Base-by-base conservation (phyloP, 2,113 vertebrate species). In the Mesocricetus auratus region DNA sequence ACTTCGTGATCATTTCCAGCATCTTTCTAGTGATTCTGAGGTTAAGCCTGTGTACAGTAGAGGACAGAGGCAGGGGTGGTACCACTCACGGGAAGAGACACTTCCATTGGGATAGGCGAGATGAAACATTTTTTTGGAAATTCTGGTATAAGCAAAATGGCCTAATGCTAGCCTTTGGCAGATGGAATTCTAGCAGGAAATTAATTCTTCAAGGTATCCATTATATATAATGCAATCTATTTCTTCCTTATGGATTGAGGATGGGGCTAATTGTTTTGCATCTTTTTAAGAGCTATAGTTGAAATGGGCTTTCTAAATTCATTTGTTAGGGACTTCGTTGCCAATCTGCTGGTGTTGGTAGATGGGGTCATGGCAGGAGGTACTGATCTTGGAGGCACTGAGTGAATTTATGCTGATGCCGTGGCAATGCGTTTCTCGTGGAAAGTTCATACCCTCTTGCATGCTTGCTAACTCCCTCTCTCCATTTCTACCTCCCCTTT, bases 201-300 rank as follows among this genome's bases (percentile, higher is more conserved):
- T 87, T n/a, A 12, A 29, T 62, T 19, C 19, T 45, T 33, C 53
- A 77, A 82, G 73, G 60, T 0, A 33, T 19, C 68, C 24, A 29
- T 7, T 22, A 62, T 8, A 29, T 0, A 1, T 16, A 53, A 42
- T 1, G 24, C 4, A 42, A 16, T 60, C 42, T 3, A n/a, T 58
- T 69, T 86, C 50, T 77, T 58, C 36, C 66, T 62, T 39, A 7
- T 3, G 5, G 12, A 39, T 39, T 69, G 10, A 64, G 42, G 86
- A 71, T 5, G 15, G 24, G 31, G 33, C 16, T 71, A 42, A 53
- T 7, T 87, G 36, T 9, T 86, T 12, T n/a, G 47, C 11, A 24
- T 64, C 42, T 93, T 56, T 53, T 50, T 56, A 50, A 56, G 33
- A 66, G 58, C 31, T 56, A 3, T 47, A n/a, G 31, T 92, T 82